Evolutionary conservation across 2,113 vertebrate genomes (phyloP).

Genomic region (Calyptommatus sinebrachiatus): DNA sequence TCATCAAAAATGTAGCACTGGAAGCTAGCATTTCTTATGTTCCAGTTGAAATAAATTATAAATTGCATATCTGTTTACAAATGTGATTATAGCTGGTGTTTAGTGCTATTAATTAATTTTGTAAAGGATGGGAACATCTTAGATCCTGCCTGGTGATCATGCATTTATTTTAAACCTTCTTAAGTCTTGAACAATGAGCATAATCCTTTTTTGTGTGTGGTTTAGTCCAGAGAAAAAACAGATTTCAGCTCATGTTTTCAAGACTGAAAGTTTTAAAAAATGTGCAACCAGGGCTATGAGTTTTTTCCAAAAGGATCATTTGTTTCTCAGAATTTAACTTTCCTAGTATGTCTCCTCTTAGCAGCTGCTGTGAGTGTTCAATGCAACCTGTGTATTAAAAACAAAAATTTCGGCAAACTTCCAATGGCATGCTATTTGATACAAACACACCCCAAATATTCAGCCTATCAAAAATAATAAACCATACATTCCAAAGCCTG

Average conservation of each 20-base stretch:
- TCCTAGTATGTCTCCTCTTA: neutral
- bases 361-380: neutral
- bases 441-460: too few relatives aligned
- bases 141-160: too few relatives aligned
- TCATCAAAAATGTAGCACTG: neutral
- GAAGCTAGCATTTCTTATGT: neutral
- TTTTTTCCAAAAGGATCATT: neutral
- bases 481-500: too few relatives aligned
- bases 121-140: too few relatives aligned
- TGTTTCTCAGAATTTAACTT: neutral
- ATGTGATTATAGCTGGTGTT: neutral
- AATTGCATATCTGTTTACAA: neutral
- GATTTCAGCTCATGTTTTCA: too few relatives aligned
- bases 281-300: neutral
- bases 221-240: too few relatives aligned
- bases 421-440: neutral
- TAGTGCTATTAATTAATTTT: neutral
- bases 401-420: neutral
- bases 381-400: neutral
- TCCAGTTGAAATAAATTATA: neutral
- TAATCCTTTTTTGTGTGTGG: too few relatives aligned
- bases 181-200: too few relatives aligned
- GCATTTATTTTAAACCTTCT: too few relatives aligned
- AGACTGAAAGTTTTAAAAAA: too few relatives aligned
- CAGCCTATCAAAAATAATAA: too few relatives aligned